phyloP scores from a whole-genome alignment of 2,113 vertebrate genomes.

The Hemichromis elongatus region DNA sequence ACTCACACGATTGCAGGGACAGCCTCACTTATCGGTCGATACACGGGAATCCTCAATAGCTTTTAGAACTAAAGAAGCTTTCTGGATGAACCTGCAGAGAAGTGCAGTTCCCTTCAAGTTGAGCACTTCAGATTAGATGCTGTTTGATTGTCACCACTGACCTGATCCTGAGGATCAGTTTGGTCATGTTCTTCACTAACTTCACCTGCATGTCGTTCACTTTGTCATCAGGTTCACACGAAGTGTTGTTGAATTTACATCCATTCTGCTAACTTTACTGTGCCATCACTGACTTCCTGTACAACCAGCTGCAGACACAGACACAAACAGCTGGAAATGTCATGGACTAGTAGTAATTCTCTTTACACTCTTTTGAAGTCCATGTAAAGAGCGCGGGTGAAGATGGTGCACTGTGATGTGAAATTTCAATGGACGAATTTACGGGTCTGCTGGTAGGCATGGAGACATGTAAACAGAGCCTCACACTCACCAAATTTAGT shows the following conservation, averaged over 20 bases:
- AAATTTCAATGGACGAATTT: too few relatives aligned
- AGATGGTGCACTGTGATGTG: too few relatives aligned
- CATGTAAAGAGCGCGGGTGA: too few relatives aligned
- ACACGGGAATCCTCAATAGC: background rate
- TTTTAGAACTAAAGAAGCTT: background rate
- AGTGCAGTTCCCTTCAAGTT: background rate
- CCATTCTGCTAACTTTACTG: background rate
- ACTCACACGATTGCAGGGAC: background rate
- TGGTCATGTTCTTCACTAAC: background rate
- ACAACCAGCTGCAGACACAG: too few relatives aligned
- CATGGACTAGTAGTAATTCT: too few relatives aligned
- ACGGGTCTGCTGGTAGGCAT: too few relatives aligned
- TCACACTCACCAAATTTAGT: background rate
- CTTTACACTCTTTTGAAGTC: too few relatives aligned
- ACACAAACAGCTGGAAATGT: too few relatives aligned
- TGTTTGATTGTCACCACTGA: background rate
- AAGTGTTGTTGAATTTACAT: background rate
- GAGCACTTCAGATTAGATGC: background rate
- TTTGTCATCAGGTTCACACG: background rate
- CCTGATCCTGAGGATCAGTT: background rate
- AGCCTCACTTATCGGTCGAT: background rate
- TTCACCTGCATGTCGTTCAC: background rate
- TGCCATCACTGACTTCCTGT: too few relatives aligned
- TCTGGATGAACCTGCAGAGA: background rate
- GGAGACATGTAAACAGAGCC: too few relatives aligned